Evolutionary conservation across 1,140 invertebrate species (phyloP).

Genomic region (Druon quercuslanigerum): DNA sequence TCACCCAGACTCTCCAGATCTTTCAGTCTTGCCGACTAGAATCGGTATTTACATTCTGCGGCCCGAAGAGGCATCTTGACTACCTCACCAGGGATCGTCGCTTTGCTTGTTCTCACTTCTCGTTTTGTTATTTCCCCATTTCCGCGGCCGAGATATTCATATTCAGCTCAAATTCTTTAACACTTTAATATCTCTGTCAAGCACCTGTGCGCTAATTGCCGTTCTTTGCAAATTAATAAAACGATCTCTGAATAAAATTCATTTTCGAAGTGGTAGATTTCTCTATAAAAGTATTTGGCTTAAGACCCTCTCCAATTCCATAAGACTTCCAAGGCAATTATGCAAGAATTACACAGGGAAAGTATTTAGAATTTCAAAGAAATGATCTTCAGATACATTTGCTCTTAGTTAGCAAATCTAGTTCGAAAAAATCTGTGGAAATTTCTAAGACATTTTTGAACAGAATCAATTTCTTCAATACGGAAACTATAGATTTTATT

Average conservation of each 20-base stretch:
- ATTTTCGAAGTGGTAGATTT: not conserved
- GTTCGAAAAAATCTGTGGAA: too few species aligned
- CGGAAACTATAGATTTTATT: too few species aligned
- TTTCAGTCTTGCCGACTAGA: constrained; percentile 25
- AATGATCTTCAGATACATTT: too few species aligned
- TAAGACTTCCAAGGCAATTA: too few species aligned
- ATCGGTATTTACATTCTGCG: constrained; percentile 46
- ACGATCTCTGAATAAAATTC: not conserved
- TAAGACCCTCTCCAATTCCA: too few species aligned
- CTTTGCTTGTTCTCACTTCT: constrained; percentile 22
- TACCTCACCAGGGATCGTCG: not conserved
- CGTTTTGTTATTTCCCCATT: constrained; percentile 8
- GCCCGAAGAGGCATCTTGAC: constrained; percentile 6
- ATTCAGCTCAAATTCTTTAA: not conserved
- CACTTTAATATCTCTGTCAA: not conserved
- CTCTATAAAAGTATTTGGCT: not conserved
- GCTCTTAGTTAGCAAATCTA: too few species aligned
- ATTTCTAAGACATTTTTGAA: too few species aligned
- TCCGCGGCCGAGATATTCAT: constrained; percentile 7
- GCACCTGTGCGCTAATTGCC: constrained; percentile 1
- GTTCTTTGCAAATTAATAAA: constrained; percentile 1
- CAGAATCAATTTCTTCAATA: too few species aligned
- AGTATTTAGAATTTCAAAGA: too few species aligned
- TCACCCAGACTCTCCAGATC: constrained; percentile 18
- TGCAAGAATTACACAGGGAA: too few species aligned